These are phyloP conservation scores for Chirona hameri DNA, from an alignment of 2,888 invertebrate genomes.

Conservation along the genomic window DNA sequence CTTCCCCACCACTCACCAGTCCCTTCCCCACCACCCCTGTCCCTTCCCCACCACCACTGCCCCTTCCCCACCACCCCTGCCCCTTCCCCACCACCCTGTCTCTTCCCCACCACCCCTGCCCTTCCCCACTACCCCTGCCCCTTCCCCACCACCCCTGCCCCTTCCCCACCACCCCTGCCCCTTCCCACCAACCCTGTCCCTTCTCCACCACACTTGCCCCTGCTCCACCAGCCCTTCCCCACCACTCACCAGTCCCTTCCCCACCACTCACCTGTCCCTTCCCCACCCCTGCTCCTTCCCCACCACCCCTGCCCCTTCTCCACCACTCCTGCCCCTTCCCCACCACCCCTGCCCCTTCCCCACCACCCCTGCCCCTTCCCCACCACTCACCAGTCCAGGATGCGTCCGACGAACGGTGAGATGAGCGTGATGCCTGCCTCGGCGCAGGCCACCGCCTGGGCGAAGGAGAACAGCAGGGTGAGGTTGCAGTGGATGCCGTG, in stretches of 20 bases:
- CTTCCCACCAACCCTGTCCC: no score
- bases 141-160: no score
- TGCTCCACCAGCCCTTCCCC: no score
- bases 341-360: neutral
- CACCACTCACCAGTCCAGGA: conserved; percentile 76
- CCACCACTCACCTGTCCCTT: no score
- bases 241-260: no score
- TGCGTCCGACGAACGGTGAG: conserved; percentile 98
- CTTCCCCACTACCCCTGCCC: no score
- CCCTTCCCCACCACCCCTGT: neutral
- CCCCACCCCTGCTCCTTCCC: neutral
- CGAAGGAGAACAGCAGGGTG: conserved; percentile 90
- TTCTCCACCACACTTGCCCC: no score
- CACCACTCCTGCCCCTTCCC: no score
- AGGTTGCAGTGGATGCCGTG: conserved; percentile 97
- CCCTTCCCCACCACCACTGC: no score
- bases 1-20: no score
- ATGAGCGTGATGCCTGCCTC: conserved; percentile 96
- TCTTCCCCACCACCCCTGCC: conserved; percentile 6
- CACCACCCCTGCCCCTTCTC: neutral
- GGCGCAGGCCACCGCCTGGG: conserved; percentile 96
- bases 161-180: no score
- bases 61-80: neutral
- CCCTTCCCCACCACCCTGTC: neutral
- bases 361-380: neutral